These are phyloP conservation scores for Erpobdella octoculata DNA, from an alignment of 2,888 invertebrate genomes.

Conservation along the genomic window DNA sequence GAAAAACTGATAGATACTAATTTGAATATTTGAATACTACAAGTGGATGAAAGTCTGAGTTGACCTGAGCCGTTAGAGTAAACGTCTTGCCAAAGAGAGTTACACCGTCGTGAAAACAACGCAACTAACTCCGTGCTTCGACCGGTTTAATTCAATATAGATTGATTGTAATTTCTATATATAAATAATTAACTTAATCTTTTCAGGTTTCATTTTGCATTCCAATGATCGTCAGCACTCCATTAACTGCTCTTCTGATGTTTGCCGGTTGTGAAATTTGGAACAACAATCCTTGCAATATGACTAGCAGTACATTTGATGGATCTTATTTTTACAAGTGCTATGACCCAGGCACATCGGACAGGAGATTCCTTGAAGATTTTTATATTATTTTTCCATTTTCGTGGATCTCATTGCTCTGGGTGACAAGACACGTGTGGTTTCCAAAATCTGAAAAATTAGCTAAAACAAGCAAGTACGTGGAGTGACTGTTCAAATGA, in stretches of 20 bases:
- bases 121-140: too few species aligned
- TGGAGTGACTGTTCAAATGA: too few species aligned
- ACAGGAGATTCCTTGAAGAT: neutral
- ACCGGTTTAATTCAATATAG: too few species aligned
- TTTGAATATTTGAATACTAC: too few species aligned
- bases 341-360: neutral
- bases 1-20: too few species aligned
- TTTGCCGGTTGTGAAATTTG: slow-evolving; percentile 30
- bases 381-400: slow-evolving; percentile 6
- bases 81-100: too few species aligned
- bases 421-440: slow-evolving; percentile 47
- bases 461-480: slow-evolving; percentile 43
- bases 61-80: too few species aligned
- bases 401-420: slow-evolving; percentile 43
- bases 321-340: slow-evolving; percentile 14
- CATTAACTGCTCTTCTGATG: slow-evolving; percentile 21
- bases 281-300: slow-evolving; percentile 21
- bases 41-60: too few species aligned
- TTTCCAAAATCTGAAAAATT: slow-evolving; percentile 43
- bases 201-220: slow-evolving; percentile 10
- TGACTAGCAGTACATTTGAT: neutral
- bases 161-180: neutral
- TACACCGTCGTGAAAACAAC: too few species aligned
- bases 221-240: slow-evolving; percentile 30
- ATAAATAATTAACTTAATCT: neutral